Base-by-base conservation (phyloP, 1,140 invertebrate species). In the Drosophila serrata region DNA sequence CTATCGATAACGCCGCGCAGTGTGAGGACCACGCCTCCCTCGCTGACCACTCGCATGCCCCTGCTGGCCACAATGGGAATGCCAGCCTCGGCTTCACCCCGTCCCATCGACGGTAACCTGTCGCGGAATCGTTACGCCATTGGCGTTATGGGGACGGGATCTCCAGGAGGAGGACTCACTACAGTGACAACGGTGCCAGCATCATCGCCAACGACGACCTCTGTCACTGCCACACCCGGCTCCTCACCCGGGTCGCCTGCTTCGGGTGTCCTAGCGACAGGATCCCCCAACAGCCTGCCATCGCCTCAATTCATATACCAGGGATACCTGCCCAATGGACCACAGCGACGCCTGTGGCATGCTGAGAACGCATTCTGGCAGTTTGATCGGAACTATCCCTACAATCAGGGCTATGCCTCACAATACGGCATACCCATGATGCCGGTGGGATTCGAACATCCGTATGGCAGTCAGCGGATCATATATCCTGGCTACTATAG, bases 341-440 rank as follows among this genome's bases (percentile, higher is more conserved):
- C 85, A 15, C 85, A 90, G 74, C 74, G 85, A 0, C 85, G 86
- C 22, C 35, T 90, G 35, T 90, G 85, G 85, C 85, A 90, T 24
- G 39, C 74, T 6, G 85, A 90, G 35, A 81, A 85, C 24, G 78
- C 85, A 0, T 75, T 85, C 6, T 90, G 86, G 81, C 85, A 90
- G 45, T 90, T 85, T 8, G 85, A 90, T 68, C 62, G 85, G 11
- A 90, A 90, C 33, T 90, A 90, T 81, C 85, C 85, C 2, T 90
- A 81, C 22, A 90, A 90, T 15, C 81, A 85, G 43, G 63, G 55
- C 2, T 90, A 85, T 24, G 72, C 78, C 42, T 62, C 78, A 0
- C 81, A 77, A 11, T 88, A 85, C 12, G 77, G 85, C 6, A 67
- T 88, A 22, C 85, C 73, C 4, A 72, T 88, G 69, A 62, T 88